Conservation (phyloP, 2,113 vertebrate genomes). For the Oceanodroma tethys region DNA sequence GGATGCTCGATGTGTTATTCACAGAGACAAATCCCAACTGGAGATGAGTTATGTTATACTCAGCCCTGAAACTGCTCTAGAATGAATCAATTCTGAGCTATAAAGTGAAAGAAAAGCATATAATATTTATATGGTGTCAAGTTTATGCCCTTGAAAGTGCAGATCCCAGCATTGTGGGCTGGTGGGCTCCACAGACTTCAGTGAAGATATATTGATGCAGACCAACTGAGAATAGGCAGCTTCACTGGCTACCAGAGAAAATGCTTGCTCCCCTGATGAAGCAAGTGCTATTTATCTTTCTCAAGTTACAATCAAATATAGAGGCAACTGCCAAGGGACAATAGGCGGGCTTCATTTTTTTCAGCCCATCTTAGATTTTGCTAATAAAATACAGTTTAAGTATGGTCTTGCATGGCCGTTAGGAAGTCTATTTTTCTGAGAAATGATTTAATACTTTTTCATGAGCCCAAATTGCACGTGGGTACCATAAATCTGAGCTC, state of each 20-base stretch:
- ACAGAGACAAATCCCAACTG: neutral
- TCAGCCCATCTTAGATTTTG: neutral
- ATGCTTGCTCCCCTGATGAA: neutral
- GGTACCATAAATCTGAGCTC: neutral
- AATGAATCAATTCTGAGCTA: slow-evolving; percentile 29
- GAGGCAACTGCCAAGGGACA: neutral
- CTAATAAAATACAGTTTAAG: neutral
- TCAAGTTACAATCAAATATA: neutral
- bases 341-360: neutral
- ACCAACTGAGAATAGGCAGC: neutral
- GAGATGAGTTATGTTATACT: neutral
- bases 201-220: neutral
- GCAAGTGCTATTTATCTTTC: neutral
- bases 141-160: slow-evolving; percentile 23
- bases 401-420: neutral
- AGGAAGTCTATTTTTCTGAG: neutral
- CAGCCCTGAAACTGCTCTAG: neutral
- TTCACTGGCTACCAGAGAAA: neutral
- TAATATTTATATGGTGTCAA: slow-evolving; percentile 23
- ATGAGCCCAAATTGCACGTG: neutral
- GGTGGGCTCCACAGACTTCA: neutral
- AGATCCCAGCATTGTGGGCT: neutral
- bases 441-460: neutral
- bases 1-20: neutral
- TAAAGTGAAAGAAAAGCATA: neutral